Percentiles rank a stretch among this genome's conserved stretches.
Evolutionary conservation across 2,888 invertebrate species (phyloP).

Genomic region (Creontiades dilutus): DNA sequence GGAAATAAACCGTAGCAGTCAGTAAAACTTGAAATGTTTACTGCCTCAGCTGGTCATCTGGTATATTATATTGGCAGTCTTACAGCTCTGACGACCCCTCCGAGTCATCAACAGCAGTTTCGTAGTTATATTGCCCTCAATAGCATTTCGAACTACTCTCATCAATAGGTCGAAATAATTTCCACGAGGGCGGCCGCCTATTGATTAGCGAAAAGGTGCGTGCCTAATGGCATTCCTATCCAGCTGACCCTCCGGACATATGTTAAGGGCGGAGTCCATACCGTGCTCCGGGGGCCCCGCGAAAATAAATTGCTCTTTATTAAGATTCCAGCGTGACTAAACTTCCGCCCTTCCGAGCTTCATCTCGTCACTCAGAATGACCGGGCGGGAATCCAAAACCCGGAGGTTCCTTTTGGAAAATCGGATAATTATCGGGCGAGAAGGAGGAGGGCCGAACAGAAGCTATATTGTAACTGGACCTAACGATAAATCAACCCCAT

Average conservation of each 20-base stretch:
- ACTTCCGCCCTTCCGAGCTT: neutral
- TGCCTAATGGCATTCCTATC: slow-evolving; percentile 20
- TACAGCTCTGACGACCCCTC: too few species aligned
- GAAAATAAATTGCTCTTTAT: slow-evolving; percentile 24
- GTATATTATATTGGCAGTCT: too few species aligned
- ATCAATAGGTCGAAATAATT: slow-evolving; percentile 8
- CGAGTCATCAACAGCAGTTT: neutral
- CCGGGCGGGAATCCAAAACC: slow-evolving; percentile 12
- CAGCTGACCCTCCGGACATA: neutral
- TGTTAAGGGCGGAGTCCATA: slow-evolving; percentile 43
- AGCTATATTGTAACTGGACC: slow-evolving; percentile 61
- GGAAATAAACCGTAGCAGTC: too few species aligned
- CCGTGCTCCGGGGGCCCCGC: neutral
- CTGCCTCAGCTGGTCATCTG: too few species aligned
- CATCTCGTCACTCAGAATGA: slow-evolving; percentile 37
- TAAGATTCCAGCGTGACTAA: slow-evolving; percentile 56
- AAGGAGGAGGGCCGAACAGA: neutral
- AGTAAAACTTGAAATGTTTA: too few species aligned
- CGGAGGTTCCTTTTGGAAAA: neutral
- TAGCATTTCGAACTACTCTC: neutral
- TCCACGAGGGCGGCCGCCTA: neutral
- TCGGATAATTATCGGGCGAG: slow-evolving; percentile 40
- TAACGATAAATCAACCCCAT: slow-evolving; percentile 69
- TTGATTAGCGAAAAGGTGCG: slow-evolving; percentile 32
- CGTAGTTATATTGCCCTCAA: neutral